Evolutionary conservation across 2,113 vertebrate species (phyloP), one percentile per base, ranked within the genome.

Genomic region (Poecile atricapillus): DNA sequence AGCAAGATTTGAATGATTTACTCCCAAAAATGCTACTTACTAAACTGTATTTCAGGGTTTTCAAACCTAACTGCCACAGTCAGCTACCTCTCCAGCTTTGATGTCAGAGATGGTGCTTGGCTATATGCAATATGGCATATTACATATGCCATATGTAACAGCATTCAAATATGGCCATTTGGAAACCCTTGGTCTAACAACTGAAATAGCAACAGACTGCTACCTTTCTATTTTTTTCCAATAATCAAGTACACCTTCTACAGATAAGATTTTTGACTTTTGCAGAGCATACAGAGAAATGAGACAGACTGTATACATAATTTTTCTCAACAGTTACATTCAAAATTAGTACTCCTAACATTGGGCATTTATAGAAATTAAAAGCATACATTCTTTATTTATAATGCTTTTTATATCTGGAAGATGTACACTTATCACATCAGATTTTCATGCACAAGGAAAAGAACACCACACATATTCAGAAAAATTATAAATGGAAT

Each of bases 231-330:
- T 21, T 83, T 60, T 60, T 59, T 60, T 15, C 33, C 65, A 82
- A 5, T 14, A 83, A 63, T 14, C 22, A 69, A 70, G 21, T 56
- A 14, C 43, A 74, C 19, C 52, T 88, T 71, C 41, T 30, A 6
- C 27, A 86, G 18, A 2, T 46, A 64, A 68, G 41, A 44, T 35
- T 85, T 89, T n/a, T 87, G 13, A 85, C 18, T 59, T 80, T 60
- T 83, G 58, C 12, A 90, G 19, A 89, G 8, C 10, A 89, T 15
- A 60, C 7, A 74, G 22, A 85, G 22, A 87, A 79, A 52, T 14
- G 3, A 79, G 44, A 41, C 15, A 56, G n/a, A 50, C 15, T 20
- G 1, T 18, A 20, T 1, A 25, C 0, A 0, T 15, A 0, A 2
- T 25, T 85, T 49, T 73, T 62, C 50, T 73, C 28, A 80, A 56